phyloP scores from a whole-genome alignment of 2,113 vertebrate genomes.

The Cynopterus brachyotis region DNA sequence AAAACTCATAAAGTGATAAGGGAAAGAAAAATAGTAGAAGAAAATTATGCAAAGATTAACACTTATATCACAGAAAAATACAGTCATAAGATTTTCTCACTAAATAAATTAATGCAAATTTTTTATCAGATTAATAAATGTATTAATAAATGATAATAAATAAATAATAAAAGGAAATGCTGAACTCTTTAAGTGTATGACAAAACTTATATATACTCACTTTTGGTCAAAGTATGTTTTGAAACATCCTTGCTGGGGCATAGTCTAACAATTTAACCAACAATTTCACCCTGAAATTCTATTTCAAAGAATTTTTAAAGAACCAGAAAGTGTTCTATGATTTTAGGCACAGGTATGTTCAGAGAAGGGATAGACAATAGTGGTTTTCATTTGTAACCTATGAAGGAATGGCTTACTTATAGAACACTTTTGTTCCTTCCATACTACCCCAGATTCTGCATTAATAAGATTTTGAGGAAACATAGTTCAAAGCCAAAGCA shows the following conservation, averaged over 20 bases:
- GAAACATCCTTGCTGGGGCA: not conserved
- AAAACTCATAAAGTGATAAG: not conserved
- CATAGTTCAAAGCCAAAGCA: not conserved
- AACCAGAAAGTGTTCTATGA: not conserved
- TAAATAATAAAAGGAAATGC: not conserved
- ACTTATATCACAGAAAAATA: not conserved
- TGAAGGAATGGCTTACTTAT: not conserved
- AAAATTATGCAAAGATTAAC: not conserved
- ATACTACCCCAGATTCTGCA: not conserved
- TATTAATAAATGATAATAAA: too few relatives aligned
- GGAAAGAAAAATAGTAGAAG: not conserved
- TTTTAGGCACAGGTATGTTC: not conserved
- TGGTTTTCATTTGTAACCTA: not conserved
- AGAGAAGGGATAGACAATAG: not conserved
- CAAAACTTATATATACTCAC: not conserved
- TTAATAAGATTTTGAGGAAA: not conserved
- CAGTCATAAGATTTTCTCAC: not conserved
- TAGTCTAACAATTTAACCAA: not conserved
- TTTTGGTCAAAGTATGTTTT: not conserved
- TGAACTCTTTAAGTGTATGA: not conserved
- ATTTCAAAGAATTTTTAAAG: not conserved
- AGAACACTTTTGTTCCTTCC: not conserved
- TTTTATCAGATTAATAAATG: not conserved
- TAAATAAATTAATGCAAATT: not conserved
- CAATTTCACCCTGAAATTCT: not conserved